A percentile compares a stretch with the other conserved stretches of the same genome.
Conservation (phyloP, 2,888 invertebrate species). For the Caenorhabditis sp. region DNA sequence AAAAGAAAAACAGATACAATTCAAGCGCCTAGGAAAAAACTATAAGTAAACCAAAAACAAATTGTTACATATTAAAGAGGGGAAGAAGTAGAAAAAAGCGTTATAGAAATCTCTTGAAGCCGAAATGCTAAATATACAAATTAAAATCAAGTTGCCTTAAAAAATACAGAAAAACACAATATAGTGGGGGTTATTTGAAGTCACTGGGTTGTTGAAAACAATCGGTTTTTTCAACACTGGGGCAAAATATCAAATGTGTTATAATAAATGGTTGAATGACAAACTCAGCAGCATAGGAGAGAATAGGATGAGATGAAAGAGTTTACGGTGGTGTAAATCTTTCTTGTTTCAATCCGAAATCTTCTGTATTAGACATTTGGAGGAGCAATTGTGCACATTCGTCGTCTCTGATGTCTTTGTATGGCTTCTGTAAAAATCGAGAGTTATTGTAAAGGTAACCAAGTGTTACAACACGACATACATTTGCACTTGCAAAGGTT, state of each 20-base stretch:
- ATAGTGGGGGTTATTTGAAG: slow-evolving; percentile 14
- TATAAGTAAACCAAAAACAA: slow-evolving; percentile 3
- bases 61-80: slow-evolving; percentile 43
- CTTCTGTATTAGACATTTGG: background rate
- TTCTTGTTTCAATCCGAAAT: background rate
- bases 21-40: slow-evolving; percentile 18
- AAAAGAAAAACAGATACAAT: slow-evolving; percentile 6
- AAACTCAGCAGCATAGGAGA: background rate
- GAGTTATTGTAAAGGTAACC: background rate
- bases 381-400: background rate
- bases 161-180: slow-evolving; percentile 7
- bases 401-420: background rate
- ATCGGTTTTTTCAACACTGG: slow-evolving; percentile 2
- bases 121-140: background rate
- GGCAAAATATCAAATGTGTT: background rate
- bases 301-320: no score
- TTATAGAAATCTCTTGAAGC: background rate
- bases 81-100: slow-evolving; percentile 11
- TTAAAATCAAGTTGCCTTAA: background rate
- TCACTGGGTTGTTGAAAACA: slow-evolving; percentile 10
- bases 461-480: background rate
- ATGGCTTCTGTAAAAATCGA: background rate
- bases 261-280: background rate
- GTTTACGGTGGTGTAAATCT: slow-evolving; percentile 6
- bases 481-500: background rate